Evolutionary conservation across 2,113 vertebrate genomes (phyloP).

Genomic region (Anser brachyrhynchus): DNA sequence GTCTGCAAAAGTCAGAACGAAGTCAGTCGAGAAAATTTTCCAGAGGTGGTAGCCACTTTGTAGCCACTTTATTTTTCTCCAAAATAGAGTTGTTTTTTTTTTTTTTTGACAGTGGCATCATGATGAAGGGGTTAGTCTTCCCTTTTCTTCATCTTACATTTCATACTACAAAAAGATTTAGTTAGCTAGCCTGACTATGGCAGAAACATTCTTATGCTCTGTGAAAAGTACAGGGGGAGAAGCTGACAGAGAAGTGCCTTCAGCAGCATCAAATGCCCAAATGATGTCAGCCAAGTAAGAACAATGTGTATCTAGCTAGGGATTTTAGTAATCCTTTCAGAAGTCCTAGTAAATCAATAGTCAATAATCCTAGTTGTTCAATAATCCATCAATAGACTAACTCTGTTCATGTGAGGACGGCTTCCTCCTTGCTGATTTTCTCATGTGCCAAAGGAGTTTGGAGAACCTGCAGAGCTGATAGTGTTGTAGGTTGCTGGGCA

Average conservation of each 20-base stretch:
- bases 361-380: not conserved
- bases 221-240: not conserved
- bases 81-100: not conserved
- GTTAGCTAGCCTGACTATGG: not conserved
- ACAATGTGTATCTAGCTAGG: not conserved
- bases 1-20: not conserved
- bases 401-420: not conserved
- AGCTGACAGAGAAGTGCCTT: not conserved
- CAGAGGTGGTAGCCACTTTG: not conserved
- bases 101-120: not conserved
- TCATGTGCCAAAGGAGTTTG: not conserved
- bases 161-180: not conserved
- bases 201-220: not conserved
- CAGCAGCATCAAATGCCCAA: not conserved
- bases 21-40: not conserved
- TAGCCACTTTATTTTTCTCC: not conserved
- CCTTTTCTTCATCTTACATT: not conserved
- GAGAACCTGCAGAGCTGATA: not conserved
- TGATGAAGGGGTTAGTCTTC: not conserved
- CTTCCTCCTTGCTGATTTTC: not conserved
- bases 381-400: not conserved
- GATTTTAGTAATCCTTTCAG: not conserved
- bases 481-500: not conserved
- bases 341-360: not conserved
- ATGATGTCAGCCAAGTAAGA: not conserved